Percentiles rank a stretch among this genome's conserved stretches.
Evolutionary conservation across 2,113 vertebrate species (phyloP).

Genomic region (Hassar affinis): DNA sequence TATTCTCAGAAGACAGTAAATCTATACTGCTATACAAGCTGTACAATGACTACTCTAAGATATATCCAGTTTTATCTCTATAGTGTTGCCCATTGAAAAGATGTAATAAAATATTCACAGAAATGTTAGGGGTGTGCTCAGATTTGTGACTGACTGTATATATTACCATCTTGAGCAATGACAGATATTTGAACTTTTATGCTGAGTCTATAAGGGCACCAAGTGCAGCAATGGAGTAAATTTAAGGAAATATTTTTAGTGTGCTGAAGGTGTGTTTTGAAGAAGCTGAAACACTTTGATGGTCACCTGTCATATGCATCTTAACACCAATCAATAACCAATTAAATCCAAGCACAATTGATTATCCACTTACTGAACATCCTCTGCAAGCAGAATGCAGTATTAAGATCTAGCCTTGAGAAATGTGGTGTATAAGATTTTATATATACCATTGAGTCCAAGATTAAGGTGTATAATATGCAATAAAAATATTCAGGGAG

Average conservation of each 20-base stretch:
- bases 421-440: neutral
- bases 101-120: too few relatives aligned
- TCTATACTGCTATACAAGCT: too few relatives aligned
- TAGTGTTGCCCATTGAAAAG: too few relatives aligned
- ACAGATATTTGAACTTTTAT: constrained; percentile 7
- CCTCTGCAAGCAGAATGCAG: constrained; percentile 5
- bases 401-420: neutral
- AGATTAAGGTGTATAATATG: constrained; percentile 2
- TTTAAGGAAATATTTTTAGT: neutral
- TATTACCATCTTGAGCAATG: neutral
- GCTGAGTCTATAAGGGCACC: constrained; percentile 6
- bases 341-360: neutral
- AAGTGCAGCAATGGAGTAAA: constrained; percentile 3
- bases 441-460: neutral
- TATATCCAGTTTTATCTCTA: too few relatives aligned
- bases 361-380: neutral
- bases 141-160: too few relatives aligned
- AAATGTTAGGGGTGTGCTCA: too few relatives aligned
- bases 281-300: constrained; percentile 7
- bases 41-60: too few relatives aligned
- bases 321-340: constrained; percentile 11
- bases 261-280: constrained; percentile 1
- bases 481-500: neutral
- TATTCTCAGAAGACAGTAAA: too few relatives aligned
- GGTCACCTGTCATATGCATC: neutral